A percentile compares a stretch with the other conserved stretches of the same genome.
Evolutionary conservation across 2,797 vertebrate species (phyloP).

Genomic region (Chloroceryle inda): DNA sequence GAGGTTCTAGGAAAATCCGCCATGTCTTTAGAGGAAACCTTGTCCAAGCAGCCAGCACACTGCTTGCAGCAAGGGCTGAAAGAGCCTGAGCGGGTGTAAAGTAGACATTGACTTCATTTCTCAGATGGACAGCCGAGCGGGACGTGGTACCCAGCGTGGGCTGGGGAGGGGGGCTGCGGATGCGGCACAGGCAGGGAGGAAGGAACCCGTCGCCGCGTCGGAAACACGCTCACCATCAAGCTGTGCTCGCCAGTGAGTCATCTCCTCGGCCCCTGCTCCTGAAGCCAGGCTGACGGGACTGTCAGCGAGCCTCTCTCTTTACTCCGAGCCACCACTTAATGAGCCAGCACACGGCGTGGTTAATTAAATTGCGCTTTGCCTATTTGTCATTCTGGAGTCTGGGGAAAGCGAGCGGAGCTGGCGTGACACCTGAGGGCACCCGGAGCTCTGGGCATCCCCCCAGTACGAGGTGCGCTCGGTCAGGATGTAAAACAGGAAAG

Average conservation of each 20-base stretch:
- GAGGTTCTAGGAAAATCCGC: background rate
- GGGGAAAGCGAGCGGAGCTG: background rate
- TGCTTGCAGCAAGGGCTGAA: background rate
- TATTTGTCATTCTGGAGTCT: background rate
- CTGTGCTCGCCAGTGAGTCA: background rate
- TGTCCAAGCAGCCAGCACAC: background rate
- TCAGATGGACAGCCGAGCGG: background rate
- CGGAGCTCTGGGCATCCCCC: background rate
- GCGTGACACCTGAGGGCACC: accelerated
- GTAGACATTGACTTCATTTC: background rate
- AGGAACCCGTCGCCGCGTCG: background rate
- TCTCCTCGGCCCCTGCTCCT: background rate
- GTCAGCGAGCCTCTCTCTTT: background rate
- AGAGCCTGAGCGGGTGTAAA: background rate
- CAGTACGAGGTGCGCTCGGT: accelerated
- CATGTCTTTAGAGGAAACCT: background rate
- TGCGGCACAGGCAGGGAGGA: background rate
- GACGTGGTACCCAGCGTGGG: background rate
- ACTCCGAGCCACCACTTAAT: background rate
- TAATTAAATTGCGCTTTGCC: slow-evolving; percentile 22
- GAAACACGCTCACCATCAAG: accelerated
- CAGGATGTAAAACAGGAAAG: background rate
- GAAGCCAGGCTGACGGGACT: background rate
- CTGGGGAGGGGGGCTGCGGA: accelerated
- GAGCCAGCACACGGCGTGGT: background rate